Base-by-base conservation (phyloP, 2,113 vertebrate species). In the Poicephalus meyeri region DNA sequence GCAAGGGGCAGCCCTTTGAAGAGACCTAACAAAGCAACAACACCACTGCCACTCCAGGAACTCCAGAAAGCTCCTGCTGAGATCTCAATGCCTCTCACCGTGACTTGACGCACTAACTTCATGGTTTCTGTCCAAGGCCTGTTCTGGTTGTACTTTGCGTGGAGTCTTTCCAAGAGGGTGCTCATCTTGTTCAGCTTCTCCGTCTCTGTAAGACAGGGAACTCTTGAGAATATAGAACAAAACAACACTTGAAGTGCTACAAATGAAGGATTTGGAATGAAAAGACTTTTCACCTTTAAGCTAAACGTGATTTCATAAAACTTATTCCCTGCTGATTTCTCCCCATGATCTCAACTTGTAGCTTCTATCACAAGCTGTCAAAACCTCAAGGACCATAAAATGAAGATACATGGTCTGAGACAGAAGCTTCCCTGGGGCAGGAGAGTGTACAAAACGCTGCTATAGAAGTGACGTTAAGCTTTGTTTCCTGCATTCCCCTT, bases 111-210 rank as follows among this genome's bases (percentile, higher is more conserved):
- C 68, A 99, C 99, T 91, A 99, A 95, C 96, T 99, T 99, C 97
- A 98, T 98, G 84, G 99, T 99, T 95, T 99, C 99, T 97, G 99
- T 98, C 99, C 99, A 99, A 53, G 99, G 99, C 69, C 99, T 97
- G 56, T 99, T 98, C 68, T 99, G 99, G 90, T 98, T 99, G 98
- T 99, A 99, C 97, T 99, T 99, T 89, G 98, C 95, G 11, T 99
- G 99, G 50, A 99, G 99, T 77, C 98, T 98, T 96, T 99, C 99
- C 90, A 99, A 95, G 66, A 99, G 97, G 87, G 98, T 98, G 86
- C 98, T 98, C 98, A 99, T 99, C 88, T 99, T 99, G 96, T 97
- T 98, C 97, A 98, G 96, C 91, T 98, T 98, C 92, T 98, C 98
- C 0, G 90, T 96, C 66, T 98, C 98, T 98, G 89, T 2, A 15